Base-by-base conservation (phyloP, 2,113 vertebrate genomes). In the Mirounga angustirostris region DNA sequence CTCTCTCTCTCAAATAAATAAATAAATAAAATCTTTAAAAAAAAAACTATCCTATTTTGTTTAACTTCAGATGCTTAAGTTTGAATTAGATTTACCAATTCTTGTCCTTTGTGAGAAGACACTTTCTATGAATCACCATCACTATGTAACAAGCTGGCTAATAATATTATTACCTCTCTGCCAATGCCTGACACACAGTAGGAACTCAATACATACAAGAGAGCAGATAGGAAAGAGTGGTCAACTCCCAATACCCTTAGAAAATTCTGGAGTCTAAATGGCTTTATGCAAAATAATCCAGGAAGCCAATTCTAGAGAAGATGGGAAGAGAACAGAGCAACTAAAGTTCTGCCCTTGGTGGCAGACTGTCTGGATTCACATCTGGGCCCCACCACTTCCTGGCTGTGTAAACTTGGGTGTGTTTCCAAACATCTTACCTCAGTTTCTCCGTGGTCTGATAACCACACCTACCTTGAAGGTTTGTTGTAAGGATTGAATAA, bases 201-300 rank as follows among this genome's bases (percentile, higher is more conserved):
- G 4, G 14, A 10, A 54, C 40, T 36, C 40, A 54, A 43, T 52
- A 89, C 84, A 52, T 28, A 54, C 63, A 83, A 87, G n/a, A 93
- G 22, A 84, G 71, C 65, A 59, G 58, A 59, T 58, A 56, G 52
- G 26, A 85, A 82, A 69, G 13, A 73, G 24, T 59, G 28, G 52
- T 30, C 33, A n/a, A 50, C 18, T 74, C 54, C 22, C 22, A 61
- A 30, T 21, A 36, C 1, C 13, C n/a, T 28, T 36, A 71, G 52
- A 71, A 74, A 58, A 74, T 19, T 81, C 82, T 78, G 86, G 46
- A 50, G 5, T 82, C 73, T 79, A 52, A 94, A 50, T 50, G 87
- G n/a, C 85, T 73, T 69, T 71, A 11, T 88, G 50, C 80, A 91
- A n/a, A 85, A 93, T 74, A 69, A 93, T 8, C n/a, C 58, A 22